A percentile compares a stretch with the other conserved stretches of the same genome.
phyloP scores from a whole-genome alignment of 2,797 vertebrate species.

The Hapalemur alaotrensis region DNA sequence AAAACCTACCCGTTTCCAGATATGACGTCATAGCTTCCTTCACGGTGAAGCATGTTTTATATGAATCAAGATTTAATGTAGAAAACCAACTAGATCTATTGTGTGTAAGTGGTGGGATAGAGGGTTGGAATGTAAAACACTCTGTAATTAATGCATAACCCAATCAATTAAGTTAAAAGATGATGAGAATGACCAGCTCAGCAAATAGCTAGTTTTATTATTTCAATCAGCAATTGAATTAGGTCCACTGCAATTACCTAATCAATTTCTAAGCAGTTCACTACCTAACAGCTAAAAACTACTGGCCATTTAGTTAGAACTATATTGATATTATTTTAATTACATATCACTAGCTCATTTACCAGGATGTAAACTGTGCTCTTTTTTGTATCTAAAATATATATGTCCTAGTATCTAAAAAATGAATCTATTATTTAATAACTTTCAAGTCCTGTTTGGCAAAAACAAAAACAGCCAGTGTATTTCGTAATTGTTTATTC shows the following conservation, averaged over 20 bases:
- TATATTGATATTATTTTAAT: constrained; percentile 50
- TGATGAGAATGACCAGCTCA: neutral
- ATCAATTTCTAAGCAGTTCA: constrained; percentile 41
- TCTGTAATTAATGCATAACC: neutral
- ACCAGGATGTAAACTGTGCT: neutral
- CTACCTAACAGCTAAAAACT: neutral
- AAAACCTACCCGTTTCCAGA: neutral
- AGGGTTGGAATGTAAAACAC: neutral
- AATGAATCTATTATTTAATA: constrained; percentile 20
- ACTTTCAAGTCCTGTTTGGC: neutral
- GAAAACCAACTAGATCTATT: neutral
- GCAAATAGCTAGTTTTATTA: constrained; percentile 31
- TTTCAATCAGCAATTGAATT: constrained; percentile 45
- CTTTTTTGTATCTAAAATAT: neutral
- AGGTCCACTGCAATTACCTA: constrained; percentile 37
- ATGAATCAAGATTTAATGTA: neutral
- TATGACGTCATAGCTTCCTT: neutral
- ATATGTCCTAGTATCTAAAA: neutral
- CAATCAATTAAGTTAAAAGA: neutral
- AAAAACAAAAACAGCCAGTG: neutral
- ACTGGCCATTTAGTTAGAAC: constrained; percentile 3
- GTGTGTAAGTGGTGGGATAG: neutral
- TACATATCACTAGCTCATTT: constrained; percentile 30
- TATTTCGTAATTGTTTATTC: constrained; percentile 4
- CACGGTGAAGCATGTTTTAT: neutral